Evolutionary conservation across 2,113 vertebrate species (phyloP).

Genomic region (Tursiops truncatus): DNA sequence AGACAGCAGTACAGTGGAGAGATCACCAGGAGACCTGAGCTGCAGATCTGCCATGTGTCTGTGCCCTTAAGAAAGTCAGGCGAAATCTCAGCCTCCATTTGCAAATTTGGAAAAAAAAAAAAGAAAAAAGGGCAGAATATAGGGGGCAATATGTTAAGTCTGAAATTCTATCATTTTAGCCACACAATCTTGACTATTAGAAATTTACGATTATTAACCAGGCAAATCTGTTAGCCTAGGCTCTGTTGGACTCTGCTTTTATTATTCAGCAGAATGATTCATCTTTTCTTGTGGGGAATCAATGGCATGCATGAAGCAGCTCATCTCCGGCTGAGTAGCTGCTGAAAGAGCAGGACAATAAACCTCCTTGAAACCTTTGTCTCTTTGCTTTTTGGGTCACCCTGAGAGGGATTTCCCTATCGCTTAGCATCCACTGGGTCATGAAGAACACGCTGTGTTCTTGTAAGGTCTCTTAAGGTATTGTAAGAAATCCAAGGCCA

Average conservation of each 20-base stretch:
- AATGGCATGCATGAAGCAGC: not conserved
- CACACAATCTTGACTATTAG: not conserved
- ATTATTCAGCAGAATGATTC: not conserved
- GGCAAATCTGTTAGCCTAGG: not conserved
- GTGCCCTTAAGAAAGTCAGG: not conserved
- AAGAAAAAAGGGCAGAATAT: not conserved
- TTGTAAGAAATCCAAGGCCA: not conserved
- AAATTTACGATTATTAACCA: slow-evolving; percentile 1
- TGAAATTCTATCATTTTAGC: not conserved
- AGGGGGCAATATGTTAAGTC: not conserved
- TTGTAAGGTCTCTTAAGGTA: not conserved
- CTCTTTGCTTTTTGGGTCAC: not conserved
- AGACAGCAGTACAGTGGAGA: not conserved
- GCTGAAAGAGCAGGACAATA: not conserved
- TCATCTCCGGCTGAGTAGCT: not conserved
- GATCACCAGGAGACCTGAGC: not conserved
- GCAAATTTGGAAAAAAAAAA: not conserved
- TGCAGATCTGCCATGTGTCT: too few species aligned
- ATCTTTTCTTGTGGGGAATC: not conserved
- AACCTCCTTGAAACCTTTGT: not conserved
- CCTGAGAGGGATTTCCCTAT: not conserved
- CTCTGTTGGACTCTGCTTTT: not conserved
- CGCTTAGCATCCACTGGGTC: not conserved
- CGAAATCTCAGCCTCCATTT: not conserved
- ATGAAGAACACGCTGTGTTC: not conserved